Evolutionary conservation across 2,888 invertebrate species (phyloP).

Genomic region (Ptilodon capucinus): DNA sequence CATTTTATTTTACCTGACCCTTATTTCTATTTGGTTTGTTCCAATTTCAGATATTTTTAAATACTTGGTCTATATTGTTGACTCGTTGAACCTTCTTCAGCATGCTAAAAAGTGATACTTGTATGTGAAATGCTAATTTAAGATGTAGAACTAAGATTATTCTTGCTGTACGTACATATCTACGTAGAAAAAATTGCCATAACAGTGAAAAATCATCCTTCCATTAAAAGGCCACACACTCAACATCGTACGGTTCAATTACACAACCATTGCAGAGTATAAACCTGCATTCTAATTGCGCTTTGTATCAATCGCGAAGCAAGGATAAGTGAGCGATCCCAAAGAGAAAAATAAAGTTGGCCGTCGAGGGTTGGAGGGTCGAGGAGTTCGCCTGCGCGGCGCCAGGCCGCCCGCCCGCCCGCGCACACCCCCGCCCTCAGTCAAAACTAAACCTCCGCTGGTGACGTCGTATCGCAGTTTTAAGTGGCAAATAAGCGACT

Average conservation of each 20-base stretch:
- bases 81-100: too few species aligned
- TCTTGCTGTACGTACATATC: too few species aligned
- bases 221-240: too few species aligned
- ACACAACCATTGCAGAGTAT: not conserved
- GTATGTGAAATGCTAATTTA: too few species aligned
- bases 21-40: too few species aligned
- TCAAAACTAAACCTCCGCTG: constrained; percentile 40
- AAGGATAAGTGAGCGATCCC: constrained; percentile 54
- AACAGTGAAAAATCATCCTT: too few species aligned
- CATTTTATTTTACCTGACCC: too few species aligned
- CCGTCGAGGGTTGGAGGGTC: constrained; percentile 24
- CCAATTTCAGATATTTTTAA: too few species aligned
- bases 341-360: constrained; percentile 60
- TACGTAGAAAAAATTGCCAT: too few species aligned
- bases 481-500: constrained; percentile 14
- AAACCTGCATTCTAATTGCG: constrained; percentile 37
- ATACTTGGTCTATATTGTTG: too few species aligned
- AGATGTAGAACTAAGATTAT: too few species aligned
- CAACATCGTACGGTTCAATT: constrained; percentile 8
- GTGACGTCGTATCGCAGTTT: constrained; percentile 36
- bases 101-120: too few species aligned
- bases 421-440: constrained; percentile 44
- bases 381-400: constrained; percentile 54
- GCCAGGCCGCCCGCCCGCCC: constrained; percentile 37
- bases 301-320: constrained; percentile 43